Base-by-base conservation (phyloP, 2,888 invertebrate species). In the Neria commutata region DNA sequence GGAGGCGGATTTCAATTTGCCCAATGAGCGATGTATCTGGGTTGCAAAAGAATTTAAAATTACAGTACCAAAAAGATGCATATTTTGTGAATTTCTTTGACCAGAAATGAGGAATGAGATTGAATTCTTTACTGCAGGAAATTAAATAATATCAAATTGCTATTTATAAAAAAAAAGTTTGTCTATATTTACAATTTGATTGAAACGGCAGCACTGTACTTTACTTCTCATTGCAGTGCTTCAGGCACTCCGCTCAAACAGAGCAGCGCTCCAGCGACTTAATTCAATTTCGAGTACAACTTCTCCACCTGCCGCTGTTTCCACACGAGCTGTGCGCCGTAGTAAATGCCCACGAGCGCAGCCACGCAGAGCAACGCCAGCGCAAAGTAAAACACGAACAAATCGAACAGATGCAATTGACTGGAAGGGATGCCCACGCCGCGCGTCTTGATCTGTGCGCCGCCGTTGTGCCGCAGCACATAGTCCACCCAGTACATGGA, bases 401-500 rank as follows among this genome's bases (percentile, higher is more conserved):
- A 64, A 66, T 82, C 83, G 2, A 78, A 65, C 11, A 83, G 66
- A 63, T 81, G 79, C 54, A 81, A 61, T 16, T 80, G 75, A 56
- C 70, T 77, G 58, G 76, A 79, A 2, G 74, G 60, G 37, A 81
- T 71, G 10, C 73, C 71, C 1, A 77, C 65, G 4, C 78, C 79
- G 2, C 61, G 62, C 2, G 81, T 77, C 57, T 73, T 75, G 3
- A 83, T 58, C 21, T 79, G 75, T 1, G 69, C 63, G 2, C 76
- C 80, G 14, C 81, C 81, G 49, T 80, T 77, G 58, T 81, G 77
- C 1, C 82, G 72, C 10, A 80, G 66, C 10, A 81, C 74, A 56
- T 83, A 83, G 54, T 83, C 81, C 6, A 82, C 73, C 83, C 83
- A 83, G 67, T 76, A 83, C 17, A 82, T 67, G 17, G 81, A 78